Conservation (phyloP, 1,140 invertebrate species). For the Sweltsa coloradensis region DNA sequence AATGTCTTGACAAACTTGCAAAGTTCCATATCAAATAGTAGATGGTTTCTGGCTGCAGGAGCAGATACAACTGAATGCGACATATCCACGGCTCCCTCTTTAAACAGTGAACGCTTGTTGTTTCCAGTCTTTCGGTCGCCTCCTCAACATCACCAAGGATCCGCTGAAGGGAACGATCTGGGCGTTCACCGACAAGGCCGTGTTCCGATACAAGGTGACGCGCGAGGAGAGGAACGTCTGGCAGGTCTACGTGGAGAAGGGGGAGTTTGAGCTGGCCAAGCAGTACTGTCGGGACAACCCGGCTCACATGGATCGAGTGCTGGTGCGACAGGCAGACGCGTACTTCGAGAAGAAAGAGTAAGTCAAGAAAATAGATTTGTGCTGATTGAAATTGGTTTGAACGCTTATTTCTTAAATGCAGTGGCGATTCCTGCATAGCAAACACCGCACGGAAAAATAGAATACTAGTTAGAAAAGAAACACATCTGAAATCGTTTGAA, state of each 20-base stretch:
- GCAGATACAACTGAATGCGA: too few relatives aligned
- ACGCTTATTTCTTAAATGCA: too few relatives aligned
- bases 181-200: conserved; percentile 67
- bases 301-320: conserved; percentile 67
- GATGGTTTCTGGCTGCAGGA: too few relatives aligned
- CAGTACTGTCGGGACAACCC: conserved; percentile 65
- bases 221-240: conserved; percentile 81
- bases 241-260: conserved; percentile 72
- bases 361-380: conserved; percentile 23
- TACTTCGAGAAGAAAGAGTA: conserved; percentile 68
- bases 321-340: conserved; percentile 80
- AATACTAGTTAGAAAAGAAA: too few relatives aligned
- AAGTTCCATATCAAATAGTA: too few relatives aligned
- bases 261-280: conserved; percentile 79
- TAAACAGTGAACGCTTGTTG: too few relatives aligned
- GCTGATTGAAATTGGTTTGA: too few relatives aligned
- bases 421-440: too few relatives aligned
- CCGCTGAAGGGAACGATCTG: conserved; percentile 67
- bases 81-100: too few relatives aligned
- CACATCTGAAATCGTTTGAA: too few relatives aligned
- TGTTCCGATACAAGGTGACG: conserved; percentile 77
- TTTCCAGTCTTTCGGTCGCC: conserved; percentile 61
- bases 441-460: too few relatives aligned
- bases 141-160: conserved; percentile 75
- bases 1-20: too few relatives aligned